phyloP scores from a whole-genome alignment of 64 coral and sea anemone species.

The Trachythela sp. region DNA sequence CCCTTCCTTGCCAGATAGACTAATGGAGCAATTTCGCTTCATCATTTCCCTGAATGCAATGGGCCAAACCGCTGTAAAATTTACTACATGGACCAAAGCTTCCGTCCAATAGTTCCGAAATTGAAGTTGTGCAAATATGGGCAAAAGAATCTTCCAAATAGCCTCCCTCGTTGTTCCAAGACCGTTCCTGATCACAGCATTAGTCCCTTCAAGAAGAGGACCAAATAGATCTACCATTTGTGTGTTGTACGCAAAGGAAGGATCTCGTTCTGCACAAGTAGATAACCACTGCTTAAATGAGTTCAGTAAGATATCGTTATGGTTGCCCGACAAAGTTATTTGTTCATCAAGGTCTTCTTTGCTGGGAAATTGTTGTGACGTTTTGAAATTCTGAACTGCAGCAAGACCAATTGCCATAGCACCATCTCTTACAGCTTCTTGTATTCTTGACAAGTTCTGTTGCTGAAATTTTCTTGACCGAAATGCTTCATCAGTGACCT shows the following conservation, averaged over 20 bases:
- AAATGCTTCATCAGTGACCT: background rate
- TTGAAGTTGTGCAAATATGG: background rate
- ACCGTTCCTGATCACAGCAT: background rate
- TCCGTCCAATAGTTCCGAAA: constrained; percentile 16
- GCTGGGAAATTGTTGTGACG: background rate
- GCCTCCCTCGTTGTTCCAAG: background rate
- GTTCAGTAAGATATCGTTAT: background rate
- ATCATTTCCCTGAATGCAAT: background rate
- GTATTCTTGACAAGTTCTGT: background rate
- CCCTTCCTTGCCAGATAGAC: background rate
- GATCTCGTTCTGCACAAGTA: background rate
- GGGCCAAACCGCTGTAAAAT: background rate
- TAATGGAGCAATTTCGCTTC: background rate
- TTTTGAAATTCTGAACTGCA: background rate
- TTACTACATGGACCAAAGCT: background rate
- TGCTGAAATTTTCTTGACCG: background rate
- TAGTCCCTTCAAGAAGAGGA: background rate
- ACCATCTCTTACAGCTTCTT: constrained; percentile 16
- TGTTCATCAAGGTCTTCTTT: background rate
- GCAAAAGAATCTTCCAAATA: background rate
- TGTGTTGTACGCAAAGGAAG: background rate
- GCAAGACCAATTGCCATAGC: background rate
- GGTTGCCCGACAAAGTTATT: background rate
- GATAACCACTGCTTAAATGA: background rate
- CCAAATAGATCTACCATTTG: background rate